Evolutionary conservation across 2,888 invertebrate species (phyloP).

Genomic region (Macrophya annulata): DNA sequence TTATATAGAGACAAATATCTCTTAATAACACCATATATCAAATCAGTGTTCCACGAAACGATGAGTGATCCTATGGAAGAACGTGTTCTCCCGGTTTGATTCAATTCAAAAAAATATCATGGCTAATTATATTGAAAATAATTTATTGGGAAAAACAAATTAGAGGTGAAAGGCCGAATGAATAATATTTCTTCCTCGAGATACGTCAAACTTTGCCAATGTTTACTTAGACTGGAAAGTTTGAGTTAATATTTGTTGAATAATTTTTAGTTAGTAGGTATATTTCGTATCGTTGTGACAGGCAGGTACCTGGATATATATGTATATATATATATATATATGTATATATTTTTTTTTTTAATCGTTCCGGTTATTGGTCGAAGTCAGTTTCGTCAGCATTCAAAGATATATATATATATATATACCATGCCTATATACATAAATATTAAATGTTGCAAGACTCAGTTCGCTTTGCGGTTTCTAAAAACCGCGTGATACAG

Average conservation of each 20-base stretch:
- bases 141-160: background rate
- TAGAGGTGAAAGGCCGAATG: constrained; percentile 11
- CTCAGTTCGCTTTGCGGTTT: constrained; percentile 15
- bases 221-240: background rate
- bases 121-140: background rate
- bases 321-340: background rate
- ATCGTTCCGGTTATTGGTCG: constrained; percentile 34
- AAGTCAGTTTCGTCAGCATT: background rate
- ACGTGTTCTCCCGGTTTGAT: background rate
- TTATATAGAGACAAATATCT: background rate
- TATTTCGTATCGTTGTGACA: background rate
- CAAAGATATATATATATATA: background rate
- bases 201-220: background rate
- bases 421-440: background rate
- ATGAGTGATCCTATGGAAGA: too few relatives aligned
- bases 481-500: constrained; percentile 24
- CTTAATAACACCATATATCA: background rate
- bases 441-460: constrained; percentile 11
- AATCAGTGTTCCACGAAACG: background rate
- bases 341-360: background rate
- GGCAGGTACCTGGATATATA: background rate
- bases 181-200: background rate
- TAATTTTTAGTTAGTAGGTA: background rate
- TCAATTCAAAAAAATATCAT: background rate
- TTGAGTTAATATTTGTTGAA: background rate